phyloP scores from a whole-genome alignment of 2,797 vertebrate genomes.

The Tragopan temminckii region DNA sequence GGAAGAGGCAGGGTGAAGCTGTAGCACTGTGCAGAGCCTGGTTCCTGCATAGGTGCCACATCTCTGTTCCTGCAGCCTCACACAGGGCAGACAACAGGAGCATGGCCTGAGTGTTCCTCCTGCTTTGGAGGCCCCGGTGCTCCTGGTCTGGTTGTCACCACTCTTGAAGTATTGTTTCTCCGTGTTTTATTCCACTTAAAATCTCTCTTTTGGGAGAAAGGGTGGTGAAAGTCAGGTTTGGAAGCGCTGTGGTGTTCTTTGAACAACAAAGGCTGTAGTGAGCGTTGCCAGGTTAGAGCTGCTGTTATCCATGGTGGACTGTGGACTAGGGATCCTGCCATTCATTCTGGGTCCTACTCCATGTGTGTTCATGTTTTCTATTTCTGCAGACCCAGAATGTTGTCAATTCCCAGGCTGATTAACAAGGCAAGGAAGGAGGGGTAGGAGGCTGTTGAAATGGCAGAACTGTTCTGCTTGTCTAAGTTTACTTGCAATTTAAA shows the following conservation, averaged over 20 bases:
- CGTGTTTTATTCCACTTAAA: background rate
- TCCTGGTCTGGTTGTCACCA: background rate
- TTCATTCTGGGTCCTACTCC: background rate
- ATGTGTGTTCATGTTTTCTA: background rate
- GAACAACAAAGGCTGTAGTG: background rate
- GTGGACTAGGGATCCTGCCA: background rate
- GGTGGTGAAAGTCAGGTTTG: background rate
- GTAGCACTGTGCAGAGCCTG: background rate
- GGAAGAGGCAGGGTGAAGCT: background rate
- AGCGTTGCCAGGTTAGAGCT: background rate
- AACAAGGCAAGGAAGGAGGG: background rate
- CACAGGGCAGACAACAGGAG: no score
- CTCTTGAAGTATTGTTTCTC: background rate
- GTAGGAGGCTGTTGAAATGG: background rate
- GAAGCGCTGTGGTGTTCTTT: background rate
- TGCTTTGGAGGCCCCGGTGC: background rate
- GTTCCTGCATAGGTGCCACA: no score
- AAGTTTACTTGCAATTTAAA: background rate
- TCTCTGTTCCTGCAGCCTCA: background rate
- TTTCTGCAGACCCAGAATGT: background rate
- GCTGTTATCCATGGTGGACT: accelerated
- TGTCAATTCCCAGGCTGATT: background rate
- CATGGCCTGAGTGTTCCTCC: background rate
- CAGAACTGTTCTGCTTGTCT: background rate
- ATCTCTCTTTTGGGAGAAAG: background rate